Evolutionary conservation across 2,797 vertebrate genomes (phyloP).

Genomic region (Xenentodon cancila): DNA sequence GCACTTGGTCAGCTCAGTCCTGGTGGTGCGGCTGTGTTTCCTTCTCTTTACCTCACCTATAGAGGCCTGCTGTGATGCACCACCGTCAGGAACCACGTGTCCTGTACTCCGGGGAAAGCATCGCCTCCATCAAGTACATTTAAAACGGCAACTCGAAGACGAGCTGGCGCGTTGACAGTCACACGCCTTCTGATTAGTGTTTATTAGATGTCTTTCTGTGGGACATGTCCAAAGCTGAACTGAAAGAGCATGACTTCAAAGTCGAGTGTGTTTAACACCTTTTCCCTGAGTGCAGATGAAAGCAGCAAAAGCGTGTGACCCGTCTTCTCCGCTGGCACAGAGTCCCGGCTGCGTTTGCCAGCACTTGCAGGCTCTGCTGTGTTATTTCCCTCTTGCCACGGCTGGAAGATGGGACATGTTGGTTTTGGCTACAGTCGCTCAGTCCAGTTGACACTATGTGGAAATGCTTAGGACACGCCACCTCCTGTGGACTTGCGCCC

Average conservation of each 20-base stretch:
- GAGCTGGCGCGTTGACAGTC: too few relatives aligned
- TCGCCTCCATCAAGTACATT: constrained; percentile 1
- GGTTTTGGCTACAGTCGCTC: constrained; percentile 69
- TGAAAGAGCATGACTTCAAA: too few relatives aligned
- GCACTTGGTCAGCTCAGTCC: not conserved
- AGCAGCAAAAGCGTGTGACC: constrained; percentile 22
- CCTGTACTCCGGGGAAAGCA: too few relatives aligned
- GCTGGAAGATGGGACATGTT: constrained; percentile 65
- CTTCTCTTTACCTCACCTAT: not conserved
- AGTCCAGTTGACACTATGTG: constrained; percentile 60
- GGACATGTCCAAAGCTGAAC: too few relatives aligned
- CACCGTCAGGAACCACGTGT: not conserved
- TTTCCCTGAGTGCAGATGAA: constrained; percentile 5
- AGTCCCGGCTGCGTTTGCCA: constrained; percentile 10
- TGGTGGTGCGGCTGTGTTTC: not conserved
- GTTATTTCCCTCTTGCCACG: constrained; percentile 59
- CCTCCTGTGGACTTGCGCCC: constrained; percentile 60
- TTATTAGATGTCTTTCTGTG: too few relatives aligned
- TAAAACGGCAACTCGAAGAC: too few relatives aligned
- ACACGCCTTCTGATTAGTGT: too few relatives aligned
- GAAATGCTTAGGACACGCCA: constrained; percentile 55
- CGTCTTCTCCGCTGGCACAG: constrained; percentile 20
- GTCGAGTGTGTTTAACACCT: not conserved
- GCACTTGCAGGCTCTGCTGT: constrained; percentile 29
- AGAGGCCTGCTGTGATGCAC: constrained; percentile 17